Base-by-base conservation (phyloP, 2,113 vertebrate species). In the Myotis davidii region DNA sequence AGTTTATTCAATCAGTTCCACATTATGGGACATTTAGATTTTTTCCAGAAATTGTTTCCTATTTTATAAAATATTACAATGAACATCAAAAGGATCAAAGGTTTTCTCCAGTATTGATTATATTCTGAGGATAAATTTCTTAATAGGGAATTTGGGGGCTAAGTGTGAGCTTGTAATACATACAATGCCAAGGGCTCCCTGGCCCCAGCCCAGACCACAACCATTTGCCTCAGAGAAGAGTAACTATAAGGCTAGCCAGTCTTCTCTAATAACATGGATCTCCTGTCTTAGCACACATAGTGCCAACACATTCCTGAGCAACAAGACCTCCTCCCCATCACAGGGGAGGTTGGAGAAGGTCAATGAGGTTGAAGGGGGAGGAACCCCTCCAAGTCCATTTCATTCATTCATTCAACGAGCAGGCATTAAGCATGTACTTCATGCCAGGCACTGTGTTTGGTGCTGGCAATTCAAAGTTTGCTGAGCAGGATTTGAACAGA, bases 111-210 rank as follows among this genome's bases (percentile, higher is more conserved):
- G 65, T 16, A 59, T 42, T 91, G 61, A 42, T 77, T 88, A 77
- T 16, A 85, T 73, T 87, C 70, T 86, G 54, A 52, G 73, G 65
- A 42, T 77, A 72, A 76, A 92, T 81, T 88, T 81, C 42, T 85
- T 85, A 18, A 85, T 29, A 10, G 76, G n/a, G 10, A 90, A 67
- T 48, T 82, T 54, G n/a, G 65, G 18, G 4, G 21, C 54, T 78
- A 81, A 20, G 4, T 52, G 11, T 70, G 9, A 69, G 18, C 39
- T 84, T 32, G 11, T 23, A 34, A 45, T 34, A 88, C 2, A 42
- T 11, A 32, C 1, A 79, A 83, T 34, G 42, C 29, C 59, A 93
- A 81, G 32, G 11, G 3, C 12, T 86, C 20, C 48, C 37, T 59
- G 23, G 3, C 9, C 20, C 54, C 25, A 27, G 34, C 4, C 27